These are phyloP conservation scores for Rhyzopertha dominica DNA, from an alignment of 1,140 invertebrate genomes.

Conservation along the genomic window DNA sequence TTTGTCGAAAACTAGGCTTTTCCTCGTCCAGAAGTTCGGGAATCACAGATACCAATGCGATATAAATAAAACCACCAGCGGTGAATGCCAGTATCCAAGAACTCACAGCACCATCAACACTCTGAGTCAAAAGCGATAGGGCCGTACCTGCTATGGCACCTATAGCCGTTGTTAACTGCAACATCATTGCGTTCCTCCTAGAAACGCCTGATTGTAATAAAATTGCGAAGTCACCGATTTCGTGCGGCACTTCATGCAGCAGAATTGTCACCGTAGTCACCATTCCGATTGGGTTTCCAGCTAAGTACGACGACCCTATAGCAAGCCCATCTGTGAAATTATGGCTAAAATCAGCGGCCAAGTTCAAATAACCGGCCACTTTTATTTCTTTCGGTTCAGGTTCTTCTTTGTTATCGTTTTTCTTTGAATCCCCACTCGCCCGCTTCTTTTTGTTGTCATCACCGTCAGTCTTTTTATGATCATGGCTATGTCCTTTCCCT, in stretches of 20 bases:
- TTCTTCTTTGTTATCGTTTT: slow-evolving; percentile 34
- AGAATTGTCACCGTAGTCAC: slow-evolving; percentile 92
- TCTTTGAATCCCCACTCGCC: slow-evolving; percentile 32
- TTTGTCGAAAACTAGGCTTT: slow-evolving; percentile 69
- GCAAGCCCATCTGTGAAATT: slow-evolving; percentile 97
- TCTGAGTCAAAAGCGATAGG: slow-evolving; percentile 75
- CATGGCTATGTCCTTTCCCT: slow-evolving; percentile 68
- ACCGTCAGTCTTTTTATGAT: slow-evolving; percentile 49
- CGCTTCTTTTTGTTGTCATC: slow-evolving; percentile 42
- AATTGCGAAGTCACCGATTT: slow-evolving; percentile 98
- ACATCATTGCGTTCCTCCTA: slow-evolving; percentile 82
- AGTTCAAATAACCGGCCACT: slow-evolving; percentile 88
- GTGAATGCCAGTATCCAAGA: slow-evolving; percentile 91
- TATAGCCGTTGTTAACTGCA: slow-evolving; percentile 89
- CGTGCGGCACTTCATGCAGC: slow-evolving; percentile 95
- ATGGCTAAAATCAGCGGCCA: slow-evolving; percentile 92
- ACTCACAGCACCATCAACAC: slow-evolving; percentile 67
- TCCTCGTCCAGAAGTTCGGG: slow-evolving; percentile 86
- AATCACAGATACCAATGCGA: slow-evolving; percentile 94
- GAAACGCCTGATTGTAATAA: slow-evolving; percentile 90
- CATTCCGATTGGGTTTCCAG: slow-evolving; percentile 73
- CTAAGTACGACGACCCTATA: slow-evolving; percentile 94
- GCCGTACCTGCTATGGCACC: slow-evolving; percentile 90
- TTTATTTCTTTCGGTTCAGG: slow-evolving; percentile 61
- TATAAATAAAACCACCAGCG: slow-evolving; percentile 97